A percentile compares a stretch with the other conserved stretches of the same genome.
phyloP scores from a whole-genome alignment of 2,113 vertebrate genomes.

The Pterophyllum scalare region DNA sequence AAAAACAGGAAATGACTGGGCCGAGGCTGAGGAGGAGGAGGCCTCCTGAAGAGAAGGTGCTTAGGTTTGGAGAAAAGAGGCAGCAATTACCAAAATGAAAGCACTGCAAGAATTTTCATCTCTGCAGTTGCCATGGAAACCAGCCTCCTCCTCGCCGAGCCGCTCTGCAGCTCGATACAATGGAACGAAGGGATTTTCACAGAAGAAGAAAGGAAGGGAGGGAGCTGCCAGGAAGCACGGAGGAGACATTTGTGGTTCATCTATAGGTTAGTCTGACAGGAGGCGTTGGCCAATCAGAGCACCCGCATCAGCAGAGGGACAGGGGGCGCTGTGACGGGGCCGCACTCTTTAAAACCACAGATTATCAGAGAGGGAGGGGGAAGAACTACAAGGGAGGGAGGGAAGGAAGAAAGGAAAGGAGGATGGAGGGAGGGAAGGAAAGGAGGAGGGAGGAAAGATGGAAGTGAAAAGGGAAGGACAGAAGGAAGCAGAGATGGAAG shows the following conservation, averaged over 20 bases:
- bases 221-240: constrained; percentile 1
- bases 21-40: constrained; percentile 22
- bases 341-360: not conserved
- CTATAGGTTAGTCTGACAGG: constrained; percentile 9
- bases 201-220: constrained; percentile 72
- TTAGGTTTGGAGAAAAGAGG: constrained; percentile 78
- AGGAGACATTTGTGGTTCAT: not conserved
- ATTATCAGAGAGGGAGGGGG: not conserved
- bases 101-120: constrained; percentile 88
- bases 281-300: not conserved
- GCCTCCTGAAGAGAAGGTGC: constrained; percentile 76
- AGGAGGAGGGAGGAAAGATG: too few relatives aligned
- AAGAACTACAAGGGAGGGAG: not conserved
- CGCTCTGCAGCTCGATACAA: constrained; percentile 75
- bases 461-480: too few relatives aligned
- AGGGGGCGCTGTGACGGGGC: not conserved
- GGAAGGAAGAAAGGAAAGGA: not conserved
- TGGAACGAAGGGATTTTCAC: constrained; percentile 79
- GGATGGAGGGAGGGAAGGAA: not conserved
- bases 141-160: constrained; percentile 52
- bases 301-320: not conserved
- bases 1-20: constrained; percentile 36
- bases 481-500: too few relatives aligned
- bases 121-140: constrained; percentile 89
- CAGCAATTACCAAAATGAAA: constrained; percentile 88